Evolutionary conservation across 1,140 invertebrate species (phyloP), one percentile per base, ranked within the genome.

Genomic region (Lamellibrachia luymesi): DNA sequence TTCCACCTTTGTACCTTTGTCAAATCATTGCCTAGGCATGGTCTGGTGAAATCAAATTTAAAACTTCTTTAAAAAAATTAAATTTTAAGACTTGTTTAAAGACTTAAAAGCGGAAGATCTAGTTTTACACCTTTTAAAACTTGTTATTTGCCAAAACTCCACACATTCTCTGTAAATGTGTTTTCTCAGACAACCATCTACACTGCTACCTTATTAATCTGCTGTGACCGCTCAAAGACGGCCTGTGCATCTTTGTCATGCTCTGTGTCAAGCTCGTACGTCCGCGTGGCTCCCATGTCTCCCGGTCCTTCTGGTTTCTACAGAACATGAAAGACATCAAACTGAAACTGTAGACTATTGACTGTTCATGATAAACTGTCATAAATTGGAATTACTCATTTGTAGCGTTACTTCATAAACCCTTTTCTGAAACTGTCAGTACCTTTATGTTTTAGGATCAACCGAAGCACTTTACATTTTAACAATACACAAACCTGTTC

Each of bases 221-320:
- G 97, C 94, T 98, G 97, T 1, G 98, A 97, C 94, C 98, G 98
- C 96, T 99, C 98, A 96, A 99, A 99, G 94, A 99, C 98, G 1
- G 99, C 98, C 95, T 99, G 98, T 4, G 99, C 98, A 97, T 99
- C 99, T 94, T 97, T 97, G 94, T 98, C 98, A 22, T 97, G 96
- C 95, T 98, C 98, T 1, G 99, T 99, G 95, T 99, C 99, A 92
- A 98, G 97, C 97, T 99, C 98, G 90, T 98, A 97, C 8, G 97
- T 97, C 0, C 98, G 97, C 8, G 98, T 98, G 4, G 98, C 98
- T 93, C 98, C 98, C 97, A 98, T 98, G 96, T 99, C 98, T 93
- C 97, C 96, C 2, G 92, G 92, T 2, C 92, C 92, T 10, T 80
- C 89, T 80, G 52, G 56, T 80, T 51, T 56, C 92, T 92, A 56